Conservation (phyloP, 2,888 invertebrate species). For the Tenthredo distinguenda region DNA sequence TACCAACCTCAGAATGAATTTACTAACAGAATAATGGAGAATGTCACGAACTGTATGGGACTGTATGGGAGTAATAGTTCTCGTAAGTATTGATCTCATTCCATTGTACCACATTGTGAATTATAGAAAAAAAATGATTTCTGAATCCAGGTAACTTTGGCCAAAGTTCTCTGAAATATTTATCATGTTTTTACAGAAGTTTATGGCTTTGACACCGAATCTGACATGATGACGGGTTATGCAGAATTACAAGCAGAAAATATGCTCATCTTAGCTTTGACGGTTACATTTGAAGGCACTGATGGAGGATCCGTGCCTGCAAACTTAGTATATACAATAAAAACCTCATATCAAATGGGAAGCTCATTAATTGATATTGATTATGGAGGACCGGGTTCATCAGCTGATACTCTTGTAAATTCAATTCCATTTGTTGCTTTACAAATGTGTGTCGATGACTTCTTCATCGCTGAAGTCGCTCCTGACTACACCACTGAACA, state of each 20-base stretch:
- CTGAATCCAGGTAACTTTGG: background rate
- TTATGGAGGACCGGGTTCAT: constrained; percentile 24
- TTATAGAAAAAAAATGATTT: background rate
- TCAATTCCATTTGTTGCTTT: constrained; percentile 64
- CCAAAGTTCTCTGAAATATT: background rate
- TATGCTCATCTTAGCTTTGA: constrained; percentile 60
- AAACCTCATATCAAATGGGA: constrained; percentile 62
- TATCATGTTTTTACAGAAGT: constrained; percentile 27
- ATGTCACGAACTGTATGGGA: constrained; percentile 64
- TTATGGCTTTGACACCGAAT: constrained; percentile 66
- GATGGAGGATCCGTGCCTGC: background rate
- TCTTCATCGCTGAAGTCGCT: constrained; percentile 64
- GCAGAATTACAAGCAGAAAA: constrained; percentile 61
- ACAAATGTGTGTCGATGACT: constrained; percentile 71
- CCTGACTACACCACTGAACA: constrained; percentile 41
- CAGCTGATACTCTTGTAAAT: constrained; percentile 5
- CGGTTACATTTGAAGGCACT: constrained; percentile 67
- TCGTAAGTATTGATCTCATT: constrained; percentile 61
- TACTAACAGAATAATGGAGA: constrained; percentile 66
- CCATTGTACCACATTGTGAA: background rate
- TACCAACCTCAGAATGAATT: constrained; percentile 68
- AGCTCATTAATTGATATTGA: constrained; percentile 54
- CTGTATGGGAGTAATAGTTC: constrained; percentile 54
- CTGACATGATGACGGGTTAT: constrained; percentile 67
- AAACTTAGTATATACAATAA: constrained; percentile 57